phyloP scores from a whole-genome alignment of 2,113 vertebrate genomes.

The Nothocercus nigrocapillus region DNA sequence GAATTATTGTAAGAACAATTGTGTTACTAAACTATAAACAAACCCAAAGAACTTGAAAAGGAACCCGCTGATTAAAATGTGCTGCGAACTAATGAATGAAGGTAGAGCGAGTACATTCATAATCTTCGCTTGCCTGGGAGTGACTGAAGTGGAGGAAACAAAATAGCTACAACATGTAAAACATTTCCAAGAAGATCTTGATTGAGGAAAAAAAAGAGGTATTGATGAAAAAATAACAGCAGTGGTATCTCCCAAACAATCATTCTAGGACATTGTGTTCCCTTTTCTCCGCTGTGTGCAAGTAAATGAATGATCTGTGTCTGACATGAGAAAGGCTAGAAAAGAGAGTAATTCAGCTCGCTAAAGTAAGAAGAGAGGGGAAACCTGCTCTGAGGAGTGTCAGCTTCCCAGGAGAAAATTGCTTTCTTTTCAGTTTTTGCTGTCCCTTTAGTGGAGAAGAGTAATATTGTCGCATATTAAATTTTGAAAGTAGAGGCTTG shows the following conservation, averaged over 20 bases:
- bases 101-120: not conserved
- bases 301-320: slow-evolving; percentile 22
- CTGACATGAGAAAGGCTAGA: not conserved
- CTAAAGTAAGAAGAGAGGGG: not conserved
- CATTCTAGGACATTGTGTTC: slow-evolving; percentile 46
- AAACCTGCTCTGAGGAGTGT: not conserved
- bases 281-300: not conserved
- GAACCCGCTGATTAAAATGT: slow-evolving; percentile 13
- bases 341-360: not conserved
- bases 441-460: not conserved
- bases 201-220: not conserved
- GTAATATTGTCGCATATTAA: not conserved
- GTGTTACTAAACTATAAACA: not conserved
- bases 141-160: slow-evolving; percentile 15
- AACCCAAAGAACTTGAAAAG: not conserved
- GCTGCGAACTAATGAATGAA: slow-evolving; percentile 4
- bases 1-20: not conserved
- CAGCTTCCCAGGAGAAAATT: not conserved
- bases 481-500: not conserved
- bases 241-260: slow-evolving; percentile 23
- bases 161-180: slow-evolving; percentile 14
- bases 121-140: slow-evolving; percentile 1
- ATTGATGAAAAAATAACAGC: slow-evolving; percentile 41
- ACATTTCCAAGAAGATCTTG: slow-evolving; percentile 45
- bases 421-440: slow-evolving; percentile 1